Conservation (phyloP, 1,140 invertebrate species). For the Papilio dardanus region DNA sequence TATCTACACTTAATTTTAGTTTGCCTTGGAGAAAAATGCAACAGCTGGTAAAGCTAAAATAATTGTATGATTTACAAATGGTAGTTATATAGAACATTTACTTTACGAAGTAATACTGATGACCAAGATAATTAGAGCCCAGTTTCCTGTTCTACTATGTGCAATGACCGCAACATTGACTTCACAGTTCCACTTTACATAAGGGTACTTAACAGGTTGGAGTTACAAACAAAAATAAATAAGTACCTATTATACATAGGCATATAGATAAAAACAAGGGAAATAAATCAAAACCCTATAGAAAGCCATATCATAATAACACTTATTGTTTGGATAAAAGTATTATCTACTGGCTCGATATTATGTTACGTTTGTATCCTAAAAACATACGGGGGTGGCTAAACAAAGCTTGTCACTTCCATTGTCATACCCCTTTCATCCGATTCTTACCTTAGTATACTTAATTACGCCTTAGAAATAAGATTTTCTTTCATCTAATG, state of each 20-base stretch:
- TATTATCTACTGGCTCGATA: background rate
- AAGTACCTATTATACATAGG: too few species aligned
- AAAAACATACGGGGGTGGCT: conserved; percentile 4
- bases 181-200: too few species aligned
- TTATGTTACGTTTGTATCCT: background rate
- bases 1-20: conserved; percentile 14
- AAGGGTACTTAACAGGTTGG: too few species aligned
- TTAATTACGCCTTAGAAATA: background rate
- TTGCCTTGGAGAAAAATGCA: conserved; percentile 16
- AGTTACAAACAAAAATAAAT: too few species aligned
- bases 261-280: too few species aligned
- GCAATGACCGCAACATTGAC: too few species aligned
- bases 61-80: background rate
- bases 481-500: conserved; percentile 53
- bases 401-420: conserved; percentile 17
- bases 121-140: too few species aligned
- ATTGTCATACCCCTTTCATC: background rate
- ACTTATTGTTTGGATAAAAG: background rate
- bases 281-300: too few species aligned
- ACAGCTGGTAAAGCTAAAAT: background rate
- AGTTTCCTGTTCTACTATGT: too few species aligned
- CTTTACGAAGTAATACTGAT: too few species aligned
- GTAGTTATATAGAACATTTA: too few species aligned
- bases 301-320: too few species aligned
- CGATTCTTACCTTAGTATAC: background rate